Conservation (phyloP, 2,113 vertebrate species). For the Leuciscus idus region DNA sequence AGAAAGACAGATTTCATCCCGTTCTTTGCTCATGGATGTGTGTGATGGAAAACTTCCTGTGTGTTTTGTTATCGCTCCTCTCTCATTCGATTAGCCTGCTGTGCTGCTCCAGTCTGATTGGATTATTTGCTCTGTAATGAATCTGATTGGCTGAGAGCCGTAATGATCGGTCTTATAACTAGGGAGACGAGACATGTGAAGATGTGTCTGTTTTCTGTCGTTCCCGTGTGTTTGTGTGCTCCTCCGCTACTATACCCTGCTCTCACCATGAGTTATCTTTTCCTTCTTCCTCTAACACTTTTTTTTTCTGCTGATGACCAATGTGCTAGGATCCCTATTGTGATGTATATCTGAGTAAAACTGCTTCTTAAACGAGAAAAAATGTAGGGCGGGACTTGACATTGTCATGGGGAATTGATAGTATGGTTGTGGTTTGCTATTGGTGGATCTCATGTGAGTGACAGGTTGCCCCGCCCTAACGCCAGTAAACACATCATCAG, state of each 20-base stretch:
- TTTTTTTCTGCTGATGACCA: not conserved
- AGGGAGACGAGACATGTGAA: not conserved
- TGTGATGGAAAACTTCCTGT: slow-evolving; percentile 13
- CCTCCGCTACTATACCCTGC: not conserved
- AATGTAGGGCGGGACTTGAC: too few species aligned
- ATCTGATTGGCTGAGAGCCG: slow-evolving; percentile 31
- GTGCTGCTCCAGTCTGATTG: slow-evolving; percentile 40
- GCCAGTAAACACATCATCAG: too few species aligned
- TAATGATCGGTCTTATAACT: slow-evolving; percentile 6
- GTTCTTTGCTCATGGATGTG: not conserved
- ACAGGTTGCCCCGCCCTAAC: too few species aligned
- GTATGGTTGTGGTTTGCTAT: too few species aligned
- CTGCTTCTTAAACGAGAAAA: too few species aligned
- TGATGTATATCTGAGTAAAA: too few species aligned
- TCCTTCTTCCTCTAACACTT: too few species aligned
- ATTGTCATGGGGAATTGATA: too few species aligned
- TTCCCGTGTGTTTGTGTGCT: not conserved
- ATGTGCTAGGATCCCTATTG: too few species aligned
- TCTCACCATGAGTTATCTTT: not conserved
- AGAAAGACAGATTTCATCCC: not conserved
- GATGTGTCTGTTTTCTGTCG: slow-evolving; percentile 13
- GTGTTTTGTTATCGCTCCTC: not conserved
- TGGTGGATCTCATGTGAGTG: too few species aligned
- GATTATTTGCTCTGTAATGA: slow-evolving; percentile 28
- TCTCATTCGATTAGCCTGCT: slow-evolving; percentile 25